Base-by-base conservation (phyloP, 2,113 vertebrate species). In the Asarcornis scutulata region DNA sequence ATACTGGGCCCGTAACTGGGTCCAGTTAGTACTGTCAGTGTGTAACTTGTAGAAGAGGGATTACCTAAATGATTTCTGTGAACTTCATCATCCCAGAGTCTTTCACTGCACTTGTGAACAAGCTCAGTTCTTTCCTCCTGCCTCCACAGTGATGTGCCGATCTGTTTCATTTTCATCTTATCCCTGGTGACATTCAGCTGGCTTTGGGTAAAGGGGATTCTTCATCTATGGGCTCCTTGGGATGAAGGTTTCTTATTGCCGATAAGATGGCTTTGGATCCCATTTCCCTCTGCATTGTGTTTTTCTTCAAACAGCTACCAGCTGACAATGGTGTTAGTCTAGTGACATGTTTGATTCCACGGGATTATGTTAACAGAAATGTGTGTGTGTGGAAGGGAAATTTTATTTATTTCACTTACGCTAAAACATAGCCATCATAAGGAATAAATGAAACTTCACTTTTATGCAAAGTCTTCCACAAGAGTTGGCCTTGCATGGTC, bases 311-410 rank as follows among this genome's bases (percentile, higher is more conserved):
- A n/a, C 69, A 83, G 31, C 31, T 27, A 7, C 13, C 6, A 26
- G 44, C 18, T 80, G 52, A 25, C 2, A 0, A 5, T 17, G 13
- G 3, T 17, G 4, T 80, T 79, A 50, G 3, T 38, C 29, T n/a
- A 15, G 25, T 59, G 40, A 55, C 46, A 5, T 20, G 36, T 44
- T 66, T 83, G 4, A 4, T 86, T 91, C 36, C 3, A 1, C 38
- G 40, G 17, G 20, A 11, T 8, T 36, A 21, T 52, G 4, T 52
- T 48, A 55, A 55, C 25, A 88, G 60, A 66, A 87, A 25, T 0
- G 0, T 20, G 7, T 3, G 9, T 53, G 17, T 17, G 5, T 29
- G 31, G 34, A 42, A 22, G 17, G 14, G 36, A 73, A 12, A n/a
- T 53, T 34, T 77, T 48, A 48, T 64, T 64, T 16, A 50, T 67